Conservation (phyloP, 2,888 invertebrate genomes). For the Caenorhabditis japonica region DNA sequence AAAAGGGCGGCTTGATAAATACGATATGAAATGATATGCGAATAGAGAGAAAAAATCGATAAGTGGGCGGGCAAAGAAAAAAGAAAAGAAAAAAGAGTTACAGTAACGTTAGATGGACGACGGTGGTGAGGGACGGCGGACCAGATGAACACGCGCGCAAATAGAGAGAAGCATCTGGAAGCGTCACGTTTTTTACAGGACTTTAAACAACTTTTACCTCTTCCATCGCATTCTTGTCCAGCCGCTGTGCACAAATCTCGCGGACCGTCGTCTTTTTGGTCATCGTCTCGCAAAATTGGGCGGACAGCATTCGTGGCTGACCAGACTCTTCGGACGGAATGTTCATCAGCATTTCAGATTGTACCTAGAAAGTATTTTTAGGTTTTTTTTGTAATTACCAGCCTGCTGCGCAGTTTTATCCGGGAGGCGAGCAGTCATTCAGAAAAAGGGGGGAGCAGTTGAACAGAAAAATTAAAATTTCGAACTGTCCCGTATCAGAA, state of each 20-base stretch:
- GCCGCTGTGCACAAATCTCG: conserved; percentile 20
- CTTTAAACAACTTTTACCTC: conserved; percentile 1
- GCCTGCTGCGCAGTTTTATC: too few relatives aligned
- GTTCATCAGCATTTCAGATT: conserved; percentile 43
- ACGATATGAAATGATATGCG: too few relatives aligned
- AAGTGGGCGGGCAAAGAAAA: too few relatives aligned
- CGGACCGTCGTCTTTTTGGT: conserved; percentile 3
- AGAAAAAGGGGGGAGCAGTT: too few relatives aligned
- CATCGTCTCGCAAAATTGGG: conserved; percentile 21
- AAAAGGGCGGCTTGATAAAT: not conserved
- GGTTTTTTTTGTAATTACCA: too few relatives aligned
- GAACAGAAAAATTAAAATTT: too few relatives aligned
- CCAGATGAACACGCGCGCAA: conserved; percentile 9
- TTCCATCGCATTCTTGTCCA: conserved; percentile 4
- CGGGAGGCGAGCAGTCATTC: too few relatives aligned
- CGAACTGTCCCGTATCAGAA: too few relatives aligned
- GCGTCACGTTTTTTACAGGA: not conserved
- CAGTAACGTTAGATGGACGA: too few relatives aligned
- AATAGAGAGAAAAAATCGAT: too few relatives aligned
- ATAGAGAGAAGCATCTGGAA: conserved; percentile 28
- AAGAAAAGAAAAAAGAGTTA: too few relatives aligned
- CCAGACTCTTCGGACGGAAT: conserved; percentile 15
- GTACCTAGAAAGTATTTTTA: conserved; percentile 9
- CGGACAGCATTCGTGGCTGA: conserved; percentile 1
- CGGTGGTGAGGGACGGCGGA: conserved; percentile 3